These are phyloP conservation scores for Falco columbarius DNA, from an alignment of 2,797 vertebrate genomes.

Conservation along the genomic window DNA sequence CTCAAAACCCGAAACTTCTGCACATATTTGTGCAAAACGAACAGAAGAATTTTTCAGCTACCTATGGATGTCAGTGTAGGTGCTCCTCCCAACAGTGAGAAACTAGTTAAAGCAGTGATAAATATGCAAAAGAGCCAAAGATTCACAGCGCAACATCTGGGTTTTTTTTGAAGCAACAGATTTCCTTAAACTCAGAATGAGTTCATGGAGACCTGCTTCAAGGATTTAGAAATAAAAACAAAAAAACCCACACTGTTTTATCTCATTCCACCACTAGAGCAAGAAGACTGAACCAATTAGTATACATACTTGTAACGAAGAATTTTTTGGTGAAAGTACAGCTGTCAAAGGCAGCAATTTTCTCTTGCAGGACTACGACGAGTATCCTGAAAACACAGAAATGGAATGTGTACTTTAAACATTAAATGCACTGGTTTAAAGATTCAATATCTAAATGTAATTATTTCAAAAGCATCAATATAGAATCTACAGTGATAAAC, in stretches of 20 bases:
- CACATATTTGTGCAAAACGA: not conserved
- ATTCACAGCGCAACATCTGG: not conserved
- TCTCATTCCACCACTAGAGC: not conserved
- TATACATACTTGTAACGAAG: constrained; percentile 96
- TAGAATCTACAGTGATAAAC: constrained; percentile 10
- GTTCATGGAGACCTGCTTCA: not conserved
- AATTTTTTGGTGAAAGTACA: constrained; percentile 99
- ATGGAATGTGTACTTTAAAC: not conserved
- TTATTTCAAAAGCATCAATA: constrained; percentile 65
- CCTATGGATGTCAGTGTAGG: no score
- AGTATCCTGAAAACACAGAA: constrained; percentile 85
- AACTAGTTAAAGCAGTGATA: not conserved
- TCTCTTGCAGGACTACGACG: constrained; percentile 95
- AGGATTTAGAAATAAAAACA: not conserved
- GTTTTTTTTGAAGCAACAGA: not conserved
- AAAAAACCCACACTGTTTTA: not conserved
- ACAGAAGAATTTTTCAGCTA: not conserved
- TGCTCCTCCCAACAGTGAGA: not conserved
- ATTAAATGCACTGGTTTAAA: constrained; percentile 18
- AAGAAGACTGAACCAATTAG: not conserved
- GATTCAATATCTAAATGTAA: constrained; percentile 61
- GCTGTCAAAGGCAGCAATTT: constrained; percentile 98
- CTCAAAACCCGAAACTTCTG: not conserved
- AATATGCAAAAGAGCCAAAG: not conserved
- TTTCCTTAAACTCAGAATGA: not conserved